Evolutionary conservation across 2,888 invertebrate genomes (phyloP).

Genomic region (Ornithoptera alexandrae): DNA sequence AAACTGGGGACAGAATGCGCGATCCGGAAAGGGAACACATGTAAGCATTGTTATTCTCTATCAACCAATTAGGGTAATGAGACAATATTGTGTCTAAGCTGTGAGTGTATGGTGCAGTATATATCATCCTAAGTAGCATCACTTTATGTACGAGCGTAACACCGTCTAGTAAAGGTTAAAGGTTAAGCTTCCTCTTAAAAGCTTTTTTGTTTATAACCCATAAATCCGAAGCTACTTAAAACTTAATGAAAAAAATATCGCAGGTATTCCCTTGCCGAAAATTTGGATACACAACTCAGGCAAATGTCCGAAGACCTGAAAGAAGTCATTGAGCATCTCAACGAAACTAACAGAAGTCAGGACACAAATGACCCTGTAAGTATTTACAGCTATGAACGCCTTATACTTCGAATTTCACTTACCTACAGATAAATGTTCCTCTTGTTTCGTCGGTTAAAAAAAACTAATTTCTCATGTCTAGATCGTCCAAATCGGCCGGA

Average conservation of each 20-base stretch:
- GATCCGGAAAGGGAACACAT: conserved; percentile 95
- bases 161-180: too few relatives aligned
- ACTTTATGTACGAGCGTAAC: too few relatives aligned
- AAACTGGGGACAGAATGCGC: conserved; percentile 79
- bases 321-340: conserved; percentile 96
- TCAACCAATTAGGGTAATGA: too few relatives aligned
- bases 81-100: too few relatives aligned
- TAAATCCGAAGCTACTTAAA: too few relatives aligned
- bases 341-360: conserved; percentile 90
- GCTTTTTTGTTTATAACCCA: too few relatives aligned
- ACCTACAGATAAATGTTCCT: too few relatives aligned
- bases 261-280: conserved; percentile 93
- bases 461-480: conserved; percentile 48
- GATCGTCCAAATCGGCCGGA: conserved; percentile 95
- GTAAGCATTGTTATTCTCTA: conserved; percentile 62
- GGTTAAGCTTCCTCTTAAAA: too few relatives aligned
- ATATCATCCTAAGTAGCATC: too few relatives aligned
- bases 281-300: conserved; percentile 93
- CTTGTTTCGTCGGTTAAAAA: too few relatives aligned
- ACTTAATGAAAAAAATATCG: neutral
- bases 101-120: too few relatives aligned
- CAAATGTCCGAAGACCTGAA: conserved; percentile 97
- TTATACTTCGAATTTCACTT: neutral
- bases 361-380: conserved; percentile 92
- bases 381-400: conserved; percentile 30